These are phyloP conservation scores for Pangasius mekongensis DNA, from an alignment of 2,797 vertebrate genomes.

Conservation along the genomic window DNA sequence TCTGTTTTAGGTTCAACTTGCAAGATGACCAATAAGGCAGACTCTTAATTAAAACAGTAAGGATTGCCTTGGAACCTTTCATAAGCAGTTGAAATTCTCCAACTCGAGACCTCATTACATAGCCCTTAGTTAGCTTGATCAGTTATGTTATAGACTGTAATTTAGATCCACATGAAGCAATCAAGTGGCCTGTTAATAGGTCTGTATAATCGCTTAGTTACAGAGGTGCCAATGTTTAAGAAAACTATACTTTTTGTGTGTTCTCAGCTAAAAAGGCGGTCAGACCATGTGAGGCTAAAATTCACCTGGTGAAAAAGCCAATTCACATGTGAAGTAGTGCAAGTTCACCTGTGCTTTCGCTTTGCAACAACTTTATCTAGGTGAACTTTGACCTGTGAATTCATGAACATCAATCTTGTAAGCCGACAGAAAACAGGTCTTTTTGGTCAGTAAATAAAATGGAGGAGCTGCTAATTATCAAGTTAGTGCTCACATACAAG, in stretches of 20 bases:
- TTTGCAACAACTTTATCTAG: not conserved
- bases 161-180: not conserved
- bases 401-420: too few relatives aligned
- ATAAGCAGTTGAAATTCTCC: not conserved
- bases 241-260: not conserved
- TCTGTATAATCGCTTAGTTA: not conserved
- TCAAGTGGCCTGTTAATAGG: not conserved
- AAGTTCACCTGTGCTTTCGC: not conserved
- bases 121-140: not conserved
- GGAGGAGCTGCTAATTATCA: not conserved
- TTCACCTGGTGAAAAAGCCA: too few relatives aligned
- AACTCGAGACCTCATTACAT: not conserved
- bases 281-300: not conserved
- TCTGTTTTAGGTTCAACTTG: not conserved
- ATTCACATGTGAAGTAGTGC: too few relatives aligned
- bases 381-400: not conserved
- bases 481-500: not conserved
- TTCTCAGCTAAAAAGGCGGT: not conserved
- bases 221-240: not conserved
- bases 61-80: not conserved
- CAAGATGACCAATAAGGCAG: not conserved
- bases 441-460: not conserved
- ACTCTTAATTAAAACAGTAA: not conserved
- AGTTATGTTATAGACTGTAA: not conserved
- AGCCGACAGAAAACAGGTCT: not conserved